Base-by-base conservation (phyloP, 2,888 invertebrate genomes). In the Auanema freiburgensis region DNA sequence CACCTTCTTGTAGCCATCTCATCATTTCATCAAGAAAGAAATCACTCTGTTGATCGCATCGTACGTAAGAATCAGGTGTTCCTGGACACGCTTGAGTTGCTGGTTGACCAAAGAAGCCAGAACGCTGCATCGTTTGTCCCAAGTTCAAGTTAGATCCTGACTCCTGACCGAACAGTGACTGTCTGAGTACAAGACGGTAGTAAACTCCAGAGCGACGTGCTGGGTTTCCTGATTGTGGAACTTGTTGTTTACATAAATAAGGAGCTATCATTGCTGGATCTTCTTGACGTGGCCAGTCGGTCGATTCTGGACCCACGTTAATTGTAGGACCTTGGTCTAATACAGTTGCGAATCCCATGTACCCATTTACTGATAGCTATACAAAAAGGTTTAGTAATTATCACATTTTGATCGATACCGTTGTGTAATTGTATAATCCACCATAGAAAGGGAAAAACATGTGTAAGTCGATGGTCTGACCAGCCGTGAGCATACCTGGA, bases 1-100 rank as follows among this genome's bases (percentile, higher is more conserved):
- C 92, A 11, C 93, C 93, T 76, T 91, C 89, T 52, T 76, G 75
- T 11, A 79, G 66, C 78, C 78, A 79, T 44, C 73, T 61, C 80
- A 81, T 80, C 81, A 81, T 81, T 50, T 77, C 72, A 66, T 81
- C 81, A n/a, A 81, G 65, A 71, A 81, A 82, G 57, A 73, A 77
- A 62, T 81, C 81, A 50, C 74, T 71, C 53, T 75, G 63, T n/a
- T 63, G 51, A 57, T 81, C 77, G 55, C 81, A 81, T 46, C 78
- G 58, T 4, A 79, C 80, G 59, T 81, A 81, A 42, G 69, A 69
- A 59, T 80, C 81, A 1, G 76, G 71, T 11, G 80, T 76, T 51
- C 79, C 79, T 11, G 81, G 81, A 65, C 81, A 81, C 10, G 76
- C 77, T 56, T 75, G 59, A 2, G 61, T 60, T 10, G 73, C 73